Evolutionary conservation across 2,888 invertebrate species (phyloP), one percentile per base, ranked within the genome.

Genomic region (Yponomeuta plumbellus): DNA sequence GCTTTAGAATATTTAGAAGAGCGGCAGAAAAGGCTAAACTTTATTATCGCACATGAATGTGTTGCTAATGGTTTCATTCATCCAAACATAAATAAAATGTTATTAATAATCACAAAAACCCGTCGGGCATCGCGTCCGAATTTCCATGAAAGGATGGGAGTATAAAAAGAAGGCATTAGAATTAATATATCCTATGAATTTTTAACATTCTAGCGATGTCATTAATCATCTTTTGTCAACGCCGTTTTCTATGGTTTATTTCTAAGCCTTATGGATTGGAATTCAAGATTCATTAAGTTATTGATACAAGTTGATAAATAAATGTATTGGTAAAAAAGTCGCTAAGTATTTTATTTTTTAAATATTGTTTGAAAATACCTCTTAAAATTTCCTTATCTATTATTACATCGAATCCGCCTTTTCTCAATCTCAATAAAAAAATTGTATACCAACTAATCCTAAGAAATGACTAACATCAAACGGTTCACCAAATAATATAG

Each of bases 191-290:
- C 70, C 74, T 75, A 80, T 83, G 77, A 77, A 79, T 80, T 82
- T 78, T 80, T 80, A 75, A 76, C 77, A 76, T 76, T 80, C 80
- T 81, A 83, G 82, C 80, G 75, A 67, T 23, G 68, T 70, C 79
- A 78, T 85, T 80, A 77, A 83, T 85, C 85, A 81, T 82, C 81
- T 80, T 84, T 85, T 85, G 85, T 85, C 84, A 80, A 78, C 84
- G 79, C 70, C 17, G 68, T 72, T 75, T 63, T 40, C 52, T n/a
- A n/a, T 11, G 17, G 11, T 44, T 63, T 61, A 52, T 52, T 52
- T 52, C 34, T 34, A 8, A 3, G 34, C 34, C 34, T 34, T 34
- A 34, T 8, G 34, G 34, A 34, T 52, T 17, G 44, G 17, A 52
- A 52, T 17, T 52, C 3, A 3, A 52, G 44, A 52, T 17, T 17